Evolutionary conservation across 2,113 vertebrate species (phyloP), one percentile per base, ranked within the genome.

Genomic region (Nicator chloris): DNA sequence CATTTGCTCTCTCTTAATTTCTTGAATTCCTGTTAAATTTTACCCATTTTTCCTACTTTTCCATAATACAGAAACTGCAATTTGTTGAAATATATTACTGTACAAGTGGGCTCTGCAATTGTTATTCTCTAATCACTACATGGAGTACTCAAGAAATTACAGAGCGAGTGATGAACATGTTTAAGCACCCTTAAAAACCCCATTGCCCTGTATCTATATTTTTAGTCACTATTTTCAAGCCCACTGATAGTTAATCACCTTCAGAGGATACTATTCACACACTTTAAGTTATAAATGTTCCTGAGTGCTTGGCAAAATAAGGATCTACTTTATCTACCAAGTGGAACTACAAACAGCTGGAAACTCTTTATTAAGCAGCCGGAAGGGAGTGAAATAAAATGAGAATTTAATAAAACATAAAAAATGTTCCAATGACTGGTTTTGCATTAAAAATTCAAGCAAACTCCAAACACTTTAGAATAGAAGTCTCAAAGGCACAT

Each of bases 321-420:
- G 21, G 40, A 7, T 68, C 76, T 81, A 33, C 49, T 90, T 91
- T 85, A 63, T 93, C 78, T 90, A 70, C 84, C 71, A 93, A 60
- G 57, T 73, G 44, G 33, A 88, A 71, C 56, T 60, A 73, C 27
- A 77, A 93, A 93, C 92, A 94, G 87, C 79, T 96, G 94, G 82
- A 93, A 95, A 75, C 68, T 77, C 79, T 83, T 83, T 82, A 70
- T 92, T 90, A 92, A 92, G 60, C 64, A 77, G 64, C 54, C 6
- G 15, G 82, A 95, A 96, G 87, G 85, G 85, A 94, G 91, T 77
- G 76, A 96, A 94, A 92, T 83, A 88, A 75, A 95, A 96, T 57
- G 85, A 86, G 79, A 90, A 86, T 93, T 93, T 94, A 96, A 96
- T 90, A 94, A 93, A 95, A 71, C 22, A 71, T 47, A 18, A 86